These are phyloP conservation scores for Drosophila kanekoi DNA, from an alignment of 2,888 invertebrate species.

Conservation along the genomic window DNA sequence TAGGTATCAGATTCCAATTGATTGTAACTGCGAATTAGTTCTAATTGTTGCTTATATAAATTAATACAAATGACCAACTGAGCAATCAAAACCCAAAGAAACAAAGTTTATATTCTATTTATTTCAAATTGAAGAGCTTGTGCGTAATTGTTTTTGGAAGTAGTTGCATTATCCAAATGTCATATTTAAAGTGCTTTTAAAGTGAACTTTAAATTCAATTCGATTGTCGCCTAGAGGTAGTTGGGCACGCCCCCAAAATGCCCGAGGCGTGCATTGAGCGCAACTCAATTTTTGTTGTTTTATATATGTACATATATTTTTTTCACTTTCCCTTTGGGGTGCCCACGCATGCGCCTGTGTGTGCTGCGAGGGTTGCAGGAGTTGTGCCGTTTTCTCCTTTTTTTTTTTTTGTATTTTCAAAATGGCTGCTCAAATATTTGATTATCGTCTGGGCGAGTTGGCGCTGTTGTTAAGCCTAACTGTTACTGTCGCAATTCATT, in stretches of 20 bases:
- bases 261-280: slow-evolving; percentile 27
- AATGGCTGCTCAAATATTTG: slow-evolving; percentile 85
- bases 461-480: slow-evolving; percentile 70
- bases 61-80: no score
- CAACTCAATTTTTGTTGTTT: slow-evolving; percentile 15
- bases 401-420: slow-evolving; percentile 77
- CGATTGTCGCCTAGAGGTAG: slow-evolving; percentile 26
- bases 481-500: slow-evolving; percentile 81
- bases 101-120: not conserved
- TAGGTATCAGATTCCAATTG: no score
- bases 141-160: not conserved
- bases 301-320: not conserved
- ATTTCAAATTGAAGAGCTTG: not conserved
- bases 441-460: slow-evolving; percentile 55
- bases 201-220: slow-evolving; percentile 26
- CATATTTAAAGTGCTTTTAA: slow-evolving; percentile 29
- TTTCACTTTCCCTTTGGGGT: slow-evolving; percentile 21
- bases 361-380: slow-evolving; percentile 48
- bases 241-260: slow-evolving; percentile 40
- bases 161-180: slow-evolving; percentile 8
- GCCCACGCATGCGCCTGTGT: slow-evolving; percentile 66
- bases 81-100: no score
- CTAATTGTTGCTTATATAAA: not conserved
- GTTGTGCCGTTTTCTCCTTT: not conserved
- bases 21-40: no score